A percentile compares a stretch with the other conserved stretches of the same genome.
Evolutionary conservation across 2,888 invertebrate genomes (phyloP).

Genomic region (Cerceris rybyensis): DNA sequence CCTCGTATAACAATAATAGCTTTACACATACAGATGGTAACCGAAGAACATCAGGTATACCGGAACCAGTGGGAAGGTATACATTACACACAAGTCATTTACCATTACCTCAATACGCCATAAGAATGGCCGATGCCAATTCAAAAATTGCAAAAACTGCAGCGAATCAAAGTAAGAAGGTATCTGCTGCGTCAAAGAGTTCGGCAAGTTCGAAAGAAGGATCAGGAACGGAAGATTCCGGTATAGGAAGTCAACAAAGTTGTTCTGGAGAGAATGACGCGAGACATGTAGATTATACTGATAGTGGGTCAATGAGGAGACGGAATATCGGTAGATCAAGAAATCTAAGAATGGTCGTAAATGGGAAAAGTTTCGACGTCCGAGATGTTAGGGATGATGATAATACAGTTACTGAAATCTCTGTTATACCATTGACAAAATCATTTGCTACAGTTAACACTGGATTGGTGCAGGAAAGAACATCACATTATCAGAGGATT

Average conservation of each 20-base stretch:
- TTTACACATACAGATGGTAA: conserved; percentile 44
- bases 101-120: conserved; percentile 89
- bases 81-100: conserved; percentile 88
- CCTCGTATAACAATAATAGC: conserved; percentile 49
- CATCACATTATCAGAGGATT: conserved; percentile 82
- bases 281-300: conserved; percentile 77
- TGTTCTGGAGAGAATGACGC: conserved; percentile 73
- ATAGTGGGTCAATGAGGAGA: conserved; percentile 74
- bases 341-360: conserved; percentile 89
- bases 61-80: conserved; percentile 83
- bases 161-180: conserved; percentile 88
- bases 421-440: conserved; percentile 86
- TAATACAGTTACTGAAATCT: conserved; percentile 85
- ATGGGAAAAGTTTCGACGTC: conserved; percentile 89
- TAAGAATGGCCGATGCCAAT: conserved; percentile 84
- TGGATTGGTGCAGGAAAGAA: conserved; percentile 83
- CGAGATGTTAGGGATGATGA: conserved; percentile 87
- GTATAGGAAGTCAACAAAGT: conserved; percentile 83
- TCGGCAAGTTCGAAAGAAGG: conserved; percentile 84
- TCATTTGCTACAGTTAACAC: conserved; percentile 73
- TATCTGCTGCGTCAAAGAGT: conserved; percentile 83
- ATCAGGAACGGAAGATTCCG: conserved; percentile 87
- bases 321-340: conserved; percentile 84
- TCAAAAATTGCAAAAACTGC: conserved; percentile 88
- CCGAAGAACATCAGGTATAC: conserved; percentile 66